Evolutionary conservation across 2,888 invertebrate species (phyloP).

Genomic region (Conomelus anceps): DNA sequence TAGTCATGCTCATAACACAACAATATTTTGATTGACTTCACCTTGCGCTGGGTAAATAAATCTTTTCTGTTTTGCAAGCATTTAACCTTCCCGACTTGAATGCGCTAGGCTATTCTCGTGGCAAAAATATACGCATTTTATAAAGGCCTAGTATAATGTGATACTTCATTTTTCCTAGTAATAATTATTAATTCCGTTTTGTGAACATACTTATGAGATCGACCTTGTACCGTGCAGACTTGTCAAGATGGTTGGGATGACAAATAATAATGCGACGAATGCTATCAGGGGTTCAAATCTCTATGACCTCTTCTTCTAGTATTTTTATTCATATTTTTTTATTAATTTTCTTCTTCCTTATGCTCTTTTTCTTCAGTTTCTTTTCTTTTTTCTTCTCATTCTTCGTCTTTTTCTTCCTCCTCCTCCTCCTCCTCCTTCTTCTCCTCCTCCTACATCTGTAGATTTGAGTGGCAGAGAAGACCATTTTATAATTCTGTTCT

Average conservation of each 20-base stretch:
- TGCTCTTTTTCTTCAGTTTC: too few relatives aligned
- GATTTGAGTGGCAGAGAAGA: too few relatives aligned
- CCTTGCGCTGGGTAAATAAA: background rate
- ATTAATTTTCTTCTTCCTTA: too few relatives aligned
- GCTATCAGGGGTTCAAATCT: background rate
- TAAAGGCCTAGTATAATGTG: background rate
- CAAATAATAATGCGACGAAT: background rate
- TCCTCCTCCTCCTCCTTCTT: background rate
- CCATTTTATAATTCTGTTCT: too few relatives aligned
- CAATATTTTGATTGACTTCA: background rate
- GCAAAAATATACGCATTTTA: too few relatives aligned
- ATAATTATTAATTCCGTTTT: background rate
- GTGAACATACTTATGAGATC: background rate
- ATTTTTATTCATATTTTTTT: too few relatives aligned
- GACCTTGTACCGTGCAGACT: background rate
- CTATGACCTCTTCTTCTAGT: too few relatives aligned
- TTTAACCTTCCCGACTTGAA: background rate
- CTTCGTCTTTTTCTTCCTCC: background rate
- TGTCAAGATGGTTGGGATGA: background rate
- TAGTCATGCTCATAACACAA: background rate
- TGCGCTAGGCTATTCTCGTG: background rate
- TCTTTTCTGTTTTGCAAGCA: background rate
- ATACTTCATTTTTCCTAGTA: background rate
- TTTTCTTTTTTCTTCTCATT: too few relatives aligned
- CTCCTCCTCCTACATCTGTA: too few relatives aligned